Base-by-base conservation (phyloP, 1,140 invertebrate species). In the Lordiphosa stackelbergi region DNA sequence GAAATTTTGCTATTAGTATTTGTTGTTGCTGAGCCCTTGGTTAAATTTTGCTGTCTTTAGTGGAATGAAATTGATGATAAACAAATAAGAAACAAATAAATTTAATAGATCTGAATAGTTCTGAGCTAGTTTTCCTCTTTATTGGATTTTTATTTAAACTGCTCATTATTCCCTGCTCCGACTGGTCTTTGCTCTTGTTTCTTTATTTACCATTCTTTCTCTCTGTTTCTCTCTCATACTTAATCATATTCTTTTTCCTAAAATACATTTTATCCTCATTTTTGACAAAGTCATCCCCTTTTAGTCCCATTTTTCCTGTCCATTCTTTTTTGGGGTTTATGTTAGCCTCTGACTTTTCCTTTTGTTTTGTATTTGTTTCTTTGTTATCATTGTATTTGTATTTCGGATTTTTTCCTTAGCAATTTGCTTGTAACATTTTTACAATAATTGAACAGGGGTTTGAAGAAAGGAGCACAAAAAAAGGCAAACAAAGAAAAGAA, bases 311-410 rank as follows among this genome's bases (percentile, higher is more conserved):
- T 12, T 11, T 24, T 34, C 24, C 16, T 36, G 13, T 35, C n/a
- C 9, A 12, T 31, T 31, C 7, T 31, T 1, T 31, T 2, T 5
- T 31, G 28, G 7, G 28, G 28, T 49, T 13, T 49, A 28, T 37
- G 11, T 13, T 31, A 31, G 28, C 28, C 7, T 31, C 28, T 31
- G 28, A 31, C 28, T 31, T 31, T 13, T 19, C 34, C 8, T 19
- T 35, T 31, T 48, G 28, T 12, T 35, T 48, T 48, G 34, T 31
- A 36, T 37, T 49, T 49, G 3, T 11, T 49, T 12, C 47, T 36
- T 49, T 49, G 47, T 49, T 48, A 48, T 36, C 46, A 37, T 37
- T 49, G 47, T 49, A 37, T 11, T 49, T 48, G 11, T 48, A 19
- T 36, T 48, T 47, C n/a, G 28, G 28, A 24, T 43, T 45, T 28